A percentile compares a stretch with the other conserved stretches of the same genome.
Evolutionary conservation across 2,888 invertebrate species (phyloP).

Genomic region (Acrobeloides nanus): DNA sequence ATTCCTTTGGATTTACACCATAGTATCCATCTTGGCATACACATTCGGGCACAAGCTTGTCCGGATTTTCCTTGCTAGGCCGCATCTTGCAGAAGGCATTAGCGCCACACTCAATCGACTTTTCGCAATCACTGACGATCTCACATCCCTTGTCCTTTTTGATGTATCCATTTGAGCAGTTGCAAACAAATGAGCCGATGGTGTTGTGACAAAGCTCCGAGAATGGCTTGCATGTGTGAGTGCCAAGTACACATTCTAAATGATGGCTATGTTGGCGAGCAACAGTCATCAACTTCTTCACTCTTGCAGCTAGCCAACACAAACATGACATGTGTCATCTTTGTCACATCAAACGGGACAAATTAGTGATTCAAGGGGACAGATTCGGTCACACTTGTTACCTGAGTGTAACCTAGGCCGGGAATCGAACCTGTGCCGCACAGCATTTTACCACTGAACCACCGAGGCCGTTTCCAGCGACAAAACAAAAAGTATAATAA

Average conservation of each 20-base stretch:
- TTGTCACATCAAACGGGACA: too few relatives aligned
- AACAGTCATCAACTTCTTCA: too few relatives aligned
- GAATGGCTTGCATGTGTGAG: slow-evolving; percentile 2
- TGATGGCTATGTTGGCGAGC: too few relatives aligned
- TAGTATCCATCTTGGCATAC: slow-evolving; percentile 8
- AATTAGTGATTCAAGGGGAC: too few relatives aligned
- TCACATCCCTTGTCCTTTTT: slow-evolving; percentile 2
- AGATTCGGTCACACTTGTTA: too few relatives aligned
- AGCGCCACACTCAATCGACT: slow-evolving; percentile 4
- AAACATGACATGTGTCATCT: too few relatives aligned
- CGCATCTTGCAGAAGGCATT: slow-evolving; percentile 9
- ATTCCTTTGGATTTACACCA: slow-evolving; percentile 4
- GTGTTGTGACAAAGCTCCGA: slow-evolving; percentile 7
- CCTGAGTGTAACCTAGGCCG: too few relatives aligned
- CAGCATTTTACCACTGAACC: too few relatives aligned
- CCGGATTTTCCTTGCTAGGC: background rate
- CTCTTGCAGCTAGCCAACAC: too few relatives aligned
- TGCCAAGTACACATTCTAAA: slow-evolving; percentile 1
- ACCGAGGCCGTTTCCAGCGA: too few relatives aligned
- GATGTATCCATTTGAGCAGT: slow-evolving; percentile 1
- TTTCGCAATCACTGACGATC: slow-evolving; percentile 1
- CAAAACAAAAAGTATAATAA: too few relatives aligned
- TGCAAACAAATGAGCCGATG: background rate
- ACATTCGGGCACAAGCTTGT: slow-evolving; percentile 1
- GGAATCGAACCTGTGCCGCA: too few relatives aligned